Evolutionary conservation across 1,140 invertebrate species (phyloP), one percentile per base, ranked within the genome.

Genomic region (Pantala flavescens): DNA sequence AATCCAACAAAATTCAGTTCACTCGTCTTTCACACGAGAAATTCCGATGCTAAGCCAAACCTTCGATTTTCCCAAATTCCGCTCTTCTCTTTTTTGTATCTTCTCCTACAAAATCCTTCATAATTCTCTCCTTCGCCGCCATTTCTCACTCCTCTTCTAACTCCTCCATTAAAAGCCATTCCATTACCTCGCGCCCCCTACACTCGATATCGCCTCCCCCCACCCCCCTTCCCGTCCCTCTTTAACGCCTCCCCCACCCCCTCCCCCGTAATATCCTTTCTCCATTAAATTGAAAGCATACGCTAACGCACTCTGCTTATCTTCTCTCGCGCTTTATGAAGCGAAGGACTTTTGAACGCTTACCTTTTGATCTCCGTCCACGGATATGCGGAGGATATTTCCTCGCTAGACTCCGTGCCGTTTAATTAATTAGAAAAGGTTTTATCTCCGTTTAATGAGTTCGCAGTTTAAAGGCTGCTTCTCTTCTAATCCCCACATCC

Each of bases 371-470:
- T 63, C 49, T 63, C 49, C 16, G n/a, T 63, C 49, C 12, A 63
- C 12, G 49, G 49, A 21, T 16, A 63, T 63, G 49, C 28, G 28
- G 28, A 36, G 28, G 28, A 36, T 36, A 36, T 36, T 36, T 36
- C 28, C 28, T 36, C 28, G 28, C 28, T 36, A 36, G 28, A 36
- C 28, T 21, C 49, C 16, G 49, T 7, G 49, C 49, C 49, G 49
- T 63, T 63, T 63, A 63, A 63, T 63, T 63, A 63, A 63, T 63
- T 63, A 63, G 49, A 63, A 63, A 63, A 16, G 49, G 49, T 63
- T 63, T 63, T 63, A 63, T 63, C 49, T 21, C 49, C 2, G n/a
- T 63, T 63, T 63, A 63, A 63, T 63, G 49, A 63, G 49, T 14
- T 7, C 12, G n/a, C 1, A 63, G 49, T 21, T 16, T 63, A 63